Evolutionary conservation across 2,797 vertebrate genomes (phyloP).

Genomic region (Astyanax mexicanus): DNA sequence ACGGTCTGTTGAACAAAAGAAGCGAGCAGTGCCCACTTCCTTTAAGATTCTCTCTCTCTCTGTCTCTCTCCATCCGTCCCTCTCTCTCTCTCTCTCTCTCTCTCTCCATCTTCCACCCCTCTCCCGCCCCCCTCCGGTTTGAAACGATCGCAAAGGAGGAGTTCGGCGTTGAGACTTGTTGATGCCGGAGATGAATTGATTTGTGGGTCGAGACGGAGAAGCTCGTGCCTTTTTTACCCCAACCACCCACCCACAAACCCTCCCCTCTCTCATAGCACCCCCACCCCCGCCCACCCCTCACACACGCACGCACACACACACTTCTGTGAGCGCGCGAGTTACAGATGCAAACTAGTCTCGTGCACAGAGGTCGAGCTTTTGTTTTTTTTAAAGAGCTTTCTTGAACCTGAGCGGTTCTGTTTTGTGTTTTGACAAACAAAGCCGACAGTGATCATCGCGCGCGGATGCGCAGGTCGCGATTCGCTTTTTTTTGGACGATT

Average conservation of each 20-base stretch:
- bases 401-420: no score
- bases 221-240: constrained; percentile 42
- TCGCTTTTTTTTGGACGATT: constrained; percentile 33
- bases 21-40: not conserved
- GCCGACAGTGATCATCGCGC: no score
- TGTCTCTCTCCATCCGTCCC: not conserved
- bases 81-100: not conserved
- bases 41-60: not conserved
- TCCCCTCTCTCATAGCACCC: not conserved
- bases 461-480: no score
- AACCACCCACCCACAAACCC: not conserved
- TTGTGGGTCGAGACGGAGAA: constrained; percentile 54
- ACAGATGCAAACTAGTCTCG: constrained; percentile 50
- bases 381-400: not conserved
- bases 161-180: constrained; percentile 78
- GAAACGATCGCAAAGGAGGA: constrained; percentile 64
- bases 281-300: not conserved
- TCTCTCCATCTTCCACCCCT: not conserved
- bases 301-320: no score
- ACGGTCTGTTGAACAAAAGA: constrained; percentile 48
- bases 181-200: constrained; percentile 70
- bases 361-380: constrained; percentile 10
- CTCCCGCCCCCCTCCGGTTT: constrained; percentile 38
- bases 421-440: no score
- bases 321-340: constrained; percentile 51